Conservation (phyloP, 2,797 vertebrate species). For the Sebastes variabilis region DNA sequence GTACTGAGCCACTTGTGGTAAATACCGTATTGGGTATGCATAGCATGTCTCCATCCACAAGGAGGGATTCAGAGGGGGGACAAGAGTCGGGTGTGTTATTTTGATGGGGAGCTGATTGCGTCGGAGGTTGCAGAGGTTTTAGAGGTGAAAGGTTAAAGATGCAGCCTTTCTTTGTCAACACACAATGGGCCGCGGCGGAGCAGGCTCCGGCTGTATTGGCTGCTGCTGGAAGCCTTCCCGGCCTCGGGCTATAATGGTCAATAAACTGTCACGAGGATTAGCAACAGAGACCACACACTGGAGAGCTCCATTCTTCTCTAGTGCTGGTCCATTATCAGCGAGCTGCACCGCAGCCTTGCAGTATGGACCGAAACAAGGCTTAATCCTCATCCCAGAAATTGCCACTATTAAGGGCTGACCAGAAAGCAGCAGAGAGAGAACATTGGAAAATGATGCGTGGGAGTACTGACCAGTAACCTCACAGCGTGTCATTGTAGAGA, state of each 20-base stretch:
- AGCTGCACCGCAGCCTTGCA: constrained; percentile 32
- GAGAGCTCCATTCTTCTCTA: constrained; percentile 56
- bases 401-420: background rate
- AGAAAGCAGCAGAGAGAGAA: background rate
- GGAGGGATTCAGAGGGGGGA: constrained; percentile 9
- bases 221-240: constrained; percentile 51
- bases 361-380: background rate
- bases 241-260: constrained; percentile 70
- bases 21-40: constrained; percentile 7
- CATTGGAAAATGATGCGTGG: background rate
- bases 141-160: constrained; percentile 80
- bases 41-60: constrained; percentile 21
- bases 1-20: constrained; percentile 5
- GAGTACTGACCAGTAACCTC: background rate
- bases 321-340: constrained; percentile 35
- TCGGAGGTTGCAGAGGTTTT: constrained; percentile 69
- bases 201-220: constrained; percentile 58
- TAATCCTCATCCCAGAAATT: constrained; percentile 25
- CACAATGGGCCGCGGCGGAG: constrained; percentile 65
- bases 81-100: constrained; percentile 54
- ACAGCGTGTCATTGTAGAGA: background rate
- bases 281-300: constrained; percentile 74
- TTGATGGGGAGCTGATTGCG: constrained; percentile 69
- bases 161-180: constrained; percentile 74
- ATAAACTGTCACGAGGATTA: constrained; percentile 73